These are phyloP conservation scores for Pantherophis guttatus DNA, from an alignment of 2,113 vertebrate species.

Conservation along the genomic window DNA sequence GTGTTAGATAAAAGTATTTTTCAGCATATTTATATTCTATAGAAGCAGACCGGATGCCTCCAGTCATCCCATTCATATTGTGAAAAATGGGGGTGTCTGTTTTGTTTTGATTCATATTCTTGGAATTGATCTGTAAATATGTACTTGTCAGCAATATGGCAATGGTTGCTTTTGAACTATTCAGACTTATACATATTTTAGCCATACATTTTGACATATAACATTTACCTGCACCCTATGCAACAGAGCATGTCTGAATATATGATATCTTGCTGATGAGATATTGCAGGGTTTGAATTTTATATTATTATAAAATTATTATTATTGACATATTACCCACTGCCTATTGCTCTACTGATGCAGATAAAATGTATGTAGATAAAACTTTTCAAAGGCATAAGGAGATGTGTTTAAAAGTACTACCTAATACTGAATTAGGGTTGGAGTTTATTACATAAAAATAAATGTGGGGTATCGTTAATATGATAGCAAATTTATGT, in stretches of 20 bases:
- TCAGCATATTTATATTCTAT: neutral
- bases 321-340: neutral
- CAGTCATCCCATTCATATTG: neutral
- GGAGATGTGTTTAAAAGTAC: neutral
- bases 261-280: neutral
- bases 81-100: neutral
- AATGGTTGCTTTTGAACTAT: neutral
- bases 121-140: neutral
- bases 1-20: neutral
- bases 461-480: neutral
- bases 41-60: neutral
- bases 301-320: neutral
- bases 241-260: neutral
- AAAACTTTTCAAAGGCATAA: neutral
- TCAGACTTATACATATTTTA: neutral
- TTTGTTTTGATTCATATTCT: neutral
- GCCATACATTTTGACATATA: neutral
- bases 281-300: neutral
- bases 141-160: neutral
- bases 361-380: neutral
- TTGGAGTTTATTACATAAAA: neutral
- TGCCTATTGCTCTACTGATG: neutral
- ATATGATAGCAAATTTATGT: neutral
- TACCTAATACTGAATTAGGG: neutral
- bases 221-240: neutral